phyloP scores from a whole-genome alignment of 2,797 vertebrate genomes.

The Poliocrania exsul region DNA sequence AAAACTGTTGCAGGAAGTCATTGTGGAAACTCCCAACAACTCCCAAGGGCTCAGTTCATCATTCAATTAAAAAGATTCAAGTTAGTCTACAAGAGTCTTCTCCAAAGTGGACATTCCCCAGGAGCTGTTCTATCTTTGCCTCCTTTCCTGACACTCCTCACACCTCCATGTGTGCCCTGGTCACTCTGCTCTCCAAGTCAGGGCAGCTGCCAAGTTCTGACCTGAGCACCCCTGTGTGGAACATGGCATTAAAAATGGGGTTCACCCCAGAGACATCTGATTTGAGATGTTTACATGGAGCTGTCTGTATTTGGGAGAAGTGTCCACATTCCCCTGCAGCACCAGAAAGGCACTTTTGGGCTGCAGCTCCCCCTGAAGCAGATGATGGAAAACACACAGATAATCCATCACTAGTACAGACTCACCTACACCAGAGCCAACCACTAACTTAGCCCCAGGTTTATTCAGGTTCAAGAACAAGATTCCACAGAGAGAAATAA shows the following conservation, averaged over 20 bases:
- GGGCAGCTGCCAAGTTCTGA: neutral
- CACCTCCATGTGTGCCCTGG: neutral
- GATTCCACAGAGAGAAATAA: neutral
- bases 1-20: neutral
- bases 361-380: neutral
- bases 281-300: neutral
- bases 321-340: neutral
- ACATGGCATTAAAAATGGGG: fast-evolving
- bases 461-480: neutral
- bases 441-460: neutral
- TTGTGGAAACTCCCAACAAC: neutral
- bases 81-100: neutral
- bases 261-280: neutral
- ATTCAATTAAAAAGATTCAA: neutral
- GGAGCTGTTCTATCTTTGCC: neutral
- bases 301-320: neutral
- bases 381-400: neutral
- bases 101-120: neutral
- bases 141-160: neutral
- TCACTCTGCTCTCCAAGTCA: neutral
- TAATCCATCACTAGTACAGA: neutral
- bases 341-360: neutral
- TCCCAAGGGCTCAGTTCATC: neutral
- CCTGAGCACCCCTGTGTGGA: neutral
- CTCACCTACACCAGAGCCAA: neutral